Percentiles rank a stretch among this genome's conserved stretches.
phyloP scores from a whole-genome alignment of 2,797 vertebrate genomes.

The Characodon lateralis region DNA sequence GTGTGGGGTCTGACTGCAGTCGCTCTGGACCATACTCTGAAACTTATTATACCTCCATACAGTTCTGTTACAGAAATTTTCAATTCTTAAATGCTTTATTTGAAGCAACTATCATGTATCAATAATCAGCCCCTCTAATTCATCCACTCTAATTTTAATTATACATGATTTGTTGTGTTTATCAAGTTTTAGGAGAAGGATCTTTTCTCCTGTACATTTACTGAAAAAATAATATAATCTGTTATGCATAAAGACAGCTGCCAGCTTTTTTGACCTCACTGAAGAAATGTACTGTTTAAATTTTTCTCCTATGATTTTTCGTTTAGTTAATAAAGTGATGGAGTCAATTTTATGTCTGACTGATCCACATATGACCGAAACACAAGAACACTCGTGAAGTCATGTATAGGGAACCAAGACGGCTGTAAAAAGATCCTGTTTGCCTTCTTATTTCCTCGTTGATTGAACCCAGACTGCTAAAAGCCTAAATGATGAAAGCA shows the following conservation, averaged over 20 bases:
- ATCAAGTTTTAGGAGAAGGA: background rate
- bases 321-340: constrained; percentile 2
- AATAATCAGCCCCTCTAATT: background rate
- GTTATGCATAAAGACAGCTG: background rate
- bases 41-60: constrained; percentile 71
- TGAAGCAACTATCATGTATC: constrained; percentile 11
- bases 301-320: background rate
- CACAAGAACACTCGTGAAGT: background rate
- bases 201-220: background rate
- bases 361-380: background rate
- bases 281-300: background rate
- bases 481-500: constrained; percentile 12
- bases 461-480: constrained; percentile 19
- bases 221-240: background rate
- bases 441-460: background rate
- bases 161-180: background rate
- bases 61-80: background rate
- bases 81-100: background rate
- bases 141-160: background rate
- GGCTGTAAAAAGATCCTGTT: background rate
- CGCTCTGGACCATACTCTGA: constrained; percentile 84
- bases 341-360: background rate
- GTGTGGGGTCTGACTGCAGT: constrained; percentile 92
- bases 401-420: background rate
- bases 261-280: constrained; percentile 1